These are phyloP conservation scores for Bos taurus DNA, from an alignment of 2,113 vertebrate genomes.

Conservation along the genomic window ARS-UCD2.0 NC_037328.1:53731001-53731500, in stretches of 20 bases:
- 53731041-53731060: neutral
- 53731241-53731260: neutral
- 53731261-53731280: neutral
- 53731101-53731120: neutral
- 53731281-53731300: neutral
- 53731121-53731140: neutral
- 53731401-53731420: neutral
- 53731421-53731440: neutral
- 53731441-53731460: neutral
- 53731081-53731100: neutral
- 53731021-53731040: neutral
- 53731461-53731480: neutral
- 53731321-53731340: neutral
- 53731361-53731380: neutral
- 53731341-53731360: neutral
- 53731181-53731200: neutral
- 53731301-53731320: neutral
- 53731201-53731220: neutral
- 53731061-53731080: neutral
- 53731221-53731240: neutral
- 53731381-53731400: neutral
- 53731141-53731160: neutral
- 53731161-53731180: neutral
- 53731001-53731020: neutral
- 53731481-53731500: neutral